Evolutionary conservation across 1,140 invertebrate species (phyloP).

Genomic region (Zaprionus tsacasi): DNA sequence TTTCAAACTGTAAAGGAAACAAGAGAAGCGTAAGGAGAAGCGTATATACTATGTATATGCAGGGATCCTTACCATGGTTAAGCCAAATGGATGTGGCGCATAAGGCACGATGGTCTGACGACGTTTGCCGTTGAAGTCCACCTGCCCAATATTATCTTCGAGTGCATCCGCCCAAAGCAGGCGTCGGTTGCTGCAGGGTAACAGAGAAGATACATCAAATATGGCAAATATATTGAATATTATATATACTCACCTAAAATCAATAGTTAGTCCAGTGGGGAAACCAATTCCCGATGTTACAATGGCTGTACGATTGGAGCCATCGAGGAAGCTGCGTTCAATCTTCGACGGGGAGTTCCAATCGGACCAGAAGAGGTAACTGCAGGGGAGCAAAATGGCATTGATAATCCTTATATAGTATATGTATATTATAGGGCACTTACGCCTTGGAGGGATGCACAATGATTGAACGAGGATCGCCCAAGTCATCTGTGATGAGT

Average conservation of each 20-base stretch:
- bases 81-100: constrained; percentile 90
- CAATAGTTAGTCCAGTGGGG: constrained; percentile 96
- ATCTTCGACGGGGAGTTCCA: constrained; percentile 94
- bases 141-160: constrained; percentile 95
- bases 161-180: constrained; percentile 94
- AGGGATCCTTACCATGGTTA: constrained; percentile 85
- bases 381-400: constrained; percentile 57
- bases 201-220: background rate
- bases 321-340: constrained; percentile 93
- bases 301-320: constrained; percentile 89
- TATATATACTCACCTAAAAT: constrained; percentile 87
- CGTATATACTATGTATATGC: background rate
- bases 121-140: constrained; percentile 92
- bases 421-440: constrained; percentile 44
- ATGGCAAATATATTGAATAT: background rate
- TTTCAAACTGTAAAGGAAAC: constrained; percentile 85
- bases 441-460: constrained; percentile 91
- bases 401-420: background rate
- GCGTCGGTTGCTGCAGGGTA: constrained; percentile 62
- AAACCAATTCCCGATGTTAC: constrained; percentile 92
- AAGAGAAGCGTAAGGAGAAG: background rate
- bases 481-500: constrained; percentile 87
- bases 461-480: constrained; percentile 91
- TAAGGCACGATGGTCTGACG: constrained; percentile 89
- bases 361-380: constrained; percentile 95